Evolutionary conservation across 1,140 invertebrate species (phyloP), one percentile per base, ranked within the genome.

Genomic region (Copidosoma floridanum): DNA sequence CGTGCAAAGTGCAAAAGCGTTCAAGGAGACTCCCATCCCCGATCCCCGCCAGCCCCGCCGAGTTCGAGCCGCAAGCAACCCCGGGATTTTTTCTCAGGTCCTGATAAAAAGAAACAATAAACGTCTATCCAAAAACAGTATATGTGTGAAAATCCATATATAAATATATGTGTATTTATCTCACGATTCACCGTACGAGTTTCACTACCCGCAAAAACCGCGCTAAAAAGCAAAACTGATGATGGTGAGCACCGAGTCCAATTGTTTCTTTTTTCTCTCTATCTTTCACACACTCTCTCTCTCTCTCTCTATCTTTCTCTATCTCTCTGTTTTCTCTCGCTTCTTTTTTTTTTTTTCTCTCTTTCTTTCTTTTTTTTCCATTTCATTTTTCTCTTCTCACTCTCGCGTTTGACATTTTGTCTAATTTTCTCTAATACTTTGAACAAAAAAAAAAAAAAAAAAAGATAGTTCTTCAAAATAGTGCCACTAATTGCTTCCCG

Each of bases 11-110:
- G 62, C 46, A 51, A 52, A 32, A 51, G 58, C 48, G 63, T 64
- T 57, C 16, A 38, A 61, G 29, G 64, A 60, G 53, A 62, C 57
- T 67, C 67, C 66, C 44, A 64, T 59, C 59, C 66, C 74, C 77
- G n/a, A 40, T 69, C 68, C 73, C 76, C 77, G 76, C 78, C 78
- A 80, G 77, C 78, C 77, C 77, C 77, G 76, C 73, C 72, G 77
- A 79, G 77, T 73, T 78, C 78, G 75, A 78, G 76, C 76, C 78
- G 77, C 72, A 71, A n/a, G n/a, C n/a, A n/a, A n/a, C n/a, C n/a
- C 68, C 70, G 71, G 69, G 72, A 74, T 66, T n/a, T n/a, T n/a
- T n/a, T n/a, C n/a, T n/a, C 69, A 65, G 67, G 69, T 67, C 65
- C 44, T 44, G 53, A 43, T 56, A 56, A 54, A 57, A n/a, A n/a